phyloP scores from a whole-genome alignment of 2,113 vertebrate species.

The Pseudopodoces humilis region DNA sequence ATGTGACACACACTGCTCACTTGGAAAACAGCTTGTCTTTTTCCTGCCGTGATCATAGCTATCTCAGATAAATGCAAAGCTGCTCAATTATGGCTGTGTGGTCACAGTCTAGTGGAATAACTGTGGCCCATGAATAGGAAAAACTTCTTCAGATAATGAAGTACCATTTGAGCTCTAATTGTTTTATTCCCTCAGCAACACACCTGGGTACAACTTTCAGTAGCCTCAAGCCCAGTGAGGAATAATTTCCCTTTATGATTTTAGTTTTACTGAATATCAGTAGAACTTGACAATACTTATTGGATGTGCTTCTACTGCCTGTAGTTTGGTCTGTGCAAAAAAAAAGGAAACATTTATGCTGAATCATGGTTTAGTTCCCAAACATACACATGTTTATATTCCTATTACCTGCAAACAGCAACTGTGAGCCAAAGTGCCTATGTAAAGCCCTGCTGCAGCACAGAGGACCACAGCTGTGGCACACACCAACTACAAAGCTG shows the following conservation, averaged over 20 bases:
- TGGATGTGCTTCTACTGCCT: background rate
- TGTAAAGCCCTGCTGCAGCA: background rate
- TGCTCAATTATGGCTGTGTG: constrained; percentile 61
- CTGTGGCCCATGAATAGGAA: background rate
- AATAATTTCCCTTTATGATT: background rate
- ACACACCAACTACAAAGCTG: background rate
- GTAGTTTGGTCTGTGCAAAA: background rate
- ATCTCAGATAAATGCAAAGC: background rate
- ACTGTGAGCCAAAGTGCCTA: background rate
- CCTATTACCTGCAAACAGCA: background rate
- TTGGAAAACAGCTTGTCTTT: constrained; percentile 4
- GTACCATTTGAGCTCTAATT: background rate
- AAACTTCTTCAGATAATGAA: background rate
- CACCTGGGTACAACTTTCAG: background rate
- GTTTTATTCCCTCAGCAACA: background rate
- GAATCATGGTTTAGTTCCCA: background rate
- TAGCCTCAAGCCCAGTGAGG: background rate
- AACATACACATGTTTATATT: background rate
- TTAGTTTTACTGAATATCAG: background rate
- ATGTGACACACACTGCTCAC: background rate
- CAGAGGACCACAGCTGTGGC: background rate
- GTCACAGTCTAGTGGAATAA: background rate
- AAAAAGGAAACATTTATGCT: background rate
- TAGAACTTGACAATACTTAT: background rate
- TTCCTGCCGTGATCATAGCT: background rate